Evolutionary conservation across 2,888 invertebrate genomes (phyloP), one percentile per base, ranked within the genome.

Genomic region (Aelia acuminata): DNA sequence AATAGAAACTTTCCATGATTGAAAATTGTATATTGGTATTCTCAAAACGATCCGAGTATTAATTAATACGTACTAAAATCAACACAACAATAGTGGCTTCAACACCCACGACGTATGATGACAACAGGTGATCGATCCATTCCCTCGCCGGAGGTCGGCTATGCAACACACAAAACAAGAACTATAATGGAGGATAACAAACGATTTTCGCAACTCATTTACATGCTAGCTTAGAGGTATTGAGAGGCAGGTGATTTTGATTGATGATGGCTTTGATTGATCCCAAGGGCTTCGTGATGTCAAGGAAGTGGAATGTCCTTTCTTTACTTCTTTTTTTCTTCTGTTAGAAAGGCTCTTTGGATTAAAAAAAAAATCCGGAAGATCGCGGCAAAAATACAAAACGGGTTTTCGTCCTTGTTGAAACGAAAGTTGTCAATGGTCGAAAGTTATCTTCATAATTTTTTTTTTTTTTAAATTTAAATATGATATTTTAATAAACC

Each of bases 151-250:
- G 10, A 70, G 63, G 63, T 70, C 18, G 15, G 35, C 18, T 70
- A 18, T 35, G 35, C 31, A 35, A 35, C 35, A 70, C 35, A 70
- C 63, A 70, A 70, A 70, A 70, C 63, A 70, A 70, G 63, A 70
- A 35, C 31, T 70, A 35, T 31, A 70, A 31, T 35, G 63, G 35
- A 70, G 63, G 63, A 70, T 70, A 70, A 70, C 63, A 70, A 70
- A 70, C 63, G 63, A 70, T 70, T 70, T 70, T 35, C 35, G 63
- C 63, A 70, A 70, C 31, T 70, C 63, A 70, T 70, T 70, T 70
- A 70, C 63, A 70, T 35, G 13, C 35, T 70, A 70, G 31, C 35
- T 35, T 35, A 35, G 63, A 3, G 26, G 13, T 63, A 63, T 70
- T 70, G 63, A 31, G 31, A 70, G 63, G 63, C 63, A 35, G 35